A percentile compares a stretch with the other conserved stretches of the same genome.
Evolutionary conservation across 1,140 invertebrate species (phyloP).

Genomic region (Melanaphis sacchari): DNA sequence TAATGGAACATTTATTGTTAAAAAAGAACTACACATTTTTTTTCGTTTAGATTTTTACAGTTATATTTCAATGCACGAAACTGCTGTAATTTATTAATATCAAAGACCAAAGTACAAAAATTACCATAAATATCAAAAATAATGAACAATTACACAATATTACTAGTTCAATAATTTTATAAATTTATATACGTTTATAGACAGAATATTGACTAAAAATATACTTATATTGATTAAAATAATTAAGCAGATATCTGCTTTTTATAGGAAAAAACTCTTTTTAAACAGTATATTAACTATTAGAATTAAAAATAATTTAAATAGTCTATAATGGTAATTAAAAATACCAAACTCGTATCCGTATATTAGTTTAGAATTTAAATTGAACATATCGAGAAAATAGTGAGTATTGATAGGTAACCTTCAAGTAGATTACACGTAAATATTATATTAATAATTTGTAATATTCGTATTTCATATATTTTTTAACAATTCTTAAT

Average conservation of each 20-base stretch:
- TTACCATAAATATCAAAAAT: background rate
- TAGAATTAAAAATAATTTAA: background rate
- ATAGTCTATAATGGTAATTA: background rate
- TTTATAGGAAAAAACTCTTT: background rate
- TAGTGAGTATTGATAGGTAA: background rate
- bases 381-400: background rate
- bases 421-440: too few relatives aligned
- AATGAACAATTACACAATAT: background rate
- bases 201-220: background rate
- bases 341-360: too few relatives aligned
- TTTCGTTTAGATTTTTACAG: background rate
- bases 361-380: background rate
- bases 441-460: too few relatives aligned
- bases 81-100: background rate
- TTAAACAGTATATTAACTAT: background rate
- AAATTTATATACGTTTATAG: background rate
- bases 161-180: background rate
- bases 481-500: too few relatives aligned
- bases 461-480: too few relatives aligned
- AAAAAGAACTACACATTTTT: background rate
- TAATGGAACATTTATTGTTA: constrained; percentile 40
- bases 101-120: background rate
- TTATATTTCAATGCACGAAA: background rate
- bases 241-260: background rate
- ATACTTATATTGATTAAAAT: background rate